phyloP scores from a whole-genome alignment of 2,888 invertebrate genomes.

The Troides aeacus region DNA sequence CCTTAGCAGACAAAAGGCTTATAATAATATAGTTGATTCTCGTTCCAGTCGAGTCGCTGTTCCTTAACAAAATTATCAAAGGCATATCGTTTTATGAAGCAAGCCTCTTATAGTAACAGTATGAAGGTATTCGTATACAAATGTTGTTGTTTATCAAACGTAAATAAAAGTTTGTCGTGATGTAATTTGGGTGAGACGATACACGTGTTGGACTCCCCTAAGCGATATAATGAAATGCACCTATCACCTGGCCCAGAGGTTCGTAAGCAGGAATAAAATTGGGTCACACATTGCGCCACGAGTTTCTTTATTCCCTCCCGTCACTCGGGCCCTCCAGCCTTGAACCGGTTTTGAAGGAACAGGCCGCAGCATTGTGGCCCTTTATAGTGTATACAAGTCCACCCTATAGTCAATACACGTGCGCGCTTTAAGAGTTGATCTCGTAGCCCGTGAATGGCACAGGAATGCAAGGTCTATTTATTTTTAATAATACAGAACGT shows the following conservation, averaged over 20 bases:
- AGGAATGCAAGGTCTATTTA: slow-evolving; percentile 38
- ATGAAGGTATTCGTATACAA: slow-evolving; percentile 31
- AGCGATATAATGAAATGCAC: slow-evolving; percentile 53
- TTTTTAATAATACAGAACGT: slow-evolving; percentile 36
- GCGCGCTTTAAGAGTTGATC: slow-evolving; percentile 54
- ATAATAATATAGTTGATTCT: slow-evolving; percentile 54
- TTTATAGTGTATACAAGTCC: slow-evolving; percentile 35
- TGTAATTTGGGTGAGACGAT: slow-evolving; percentile 51
- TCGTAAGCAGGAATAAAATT: slow-evolving; percentile 53
- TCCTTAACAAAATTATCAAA: slow-evolving; percentile 41
- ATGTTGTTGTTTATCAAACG: slow-evolving; percentile 7
- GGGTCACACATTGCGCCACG: slow-evolving; percentile 71
- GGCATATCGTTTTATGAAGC: neutral
- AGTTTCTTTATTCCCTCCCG: slow-evolving; percentile 48
- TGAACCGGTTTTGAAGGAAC: slow-evolving; percentile 46
- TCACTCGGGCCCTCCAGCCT: slow-evolving; percentile 42
- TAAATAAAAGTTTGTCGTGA: slow-evolving; percentile 35
- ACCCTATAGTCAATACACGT: slow-evolving; percentile 63
- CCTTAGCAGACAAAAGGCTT: slow-evolving; percentile 60
- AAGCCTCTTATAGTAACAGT: slow-evolving; percentile 15
- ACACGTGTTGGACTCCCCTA: slow-evolving; percentile 64
- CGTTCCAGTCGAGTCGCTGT: slow-evolving; percentile 62
- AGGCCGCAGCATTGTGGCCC: slow-evolving; percentile 48
- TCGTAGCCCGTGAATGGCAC: slow-evolving; percentile 49
- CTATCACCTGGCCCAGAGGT: slow-evolving; percentile 66